A percentile compares a stretch with the other conserved stretches of the same genome.
Conservation (phyloP, 2,888 invertebrate species). For the Ornithoptera priamus region DNA sequence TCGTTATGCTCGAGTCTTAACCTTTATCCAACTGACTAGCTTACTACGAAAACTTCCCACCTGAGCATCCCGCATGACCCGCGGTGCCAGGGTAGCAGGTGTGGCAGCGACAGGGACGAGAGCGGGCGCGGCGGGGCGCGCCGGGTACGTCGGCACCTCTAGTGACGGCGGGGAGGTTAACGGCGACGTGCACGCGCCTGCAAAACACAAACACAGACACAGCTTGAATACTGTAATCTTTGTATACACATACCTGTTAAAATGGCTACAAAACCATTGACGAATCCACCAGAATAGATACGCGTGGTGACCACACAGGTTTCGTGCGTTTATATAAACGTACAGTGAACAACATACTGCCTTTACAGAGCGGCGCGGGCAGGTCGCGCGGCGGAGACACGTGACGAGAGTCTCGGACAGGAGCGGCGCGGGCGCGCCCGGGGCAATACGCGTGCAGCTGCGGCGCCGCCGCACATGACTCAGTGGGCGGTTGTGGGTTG, state of each 20-base stretch:
- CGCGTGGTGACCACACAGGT: no score
- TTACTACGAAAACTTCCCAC: neutral
- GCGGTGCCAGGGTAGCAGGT: slow-evolving; percentile 36
- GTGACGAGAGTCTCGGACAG: slow-evolving; percentile 35
- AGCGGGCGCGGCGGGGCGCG: slow-evolving; percentile 5
- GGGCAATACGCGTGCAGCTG: slow-evolving; percentile 22
- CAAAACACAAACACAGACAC: neutral
- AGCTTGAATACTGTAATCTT: no score
- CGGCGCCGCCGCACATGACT: slow-evolving; percentile 34
- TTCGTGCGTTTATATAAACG: no score
- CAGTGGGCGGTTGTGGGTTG: slow-evolving; percentile 35
- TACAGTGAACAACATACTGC: slow-evolving; percentile 34
- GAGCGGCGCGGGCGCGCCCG: slow-evolving; percentile 35
- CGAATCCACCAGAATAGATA: no score
- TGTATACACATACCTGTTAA: no score
- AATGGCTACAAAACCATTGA: no score
- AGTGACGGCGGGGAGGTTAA: slow-evolving; percentile 3
- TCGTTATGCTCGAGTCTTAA: no score
- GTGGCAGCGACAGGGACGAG: slow-evolving; percentile 5
- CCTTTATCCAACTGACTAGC: no score
- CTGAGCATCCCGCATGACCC: slow-evolving; percentile 30
- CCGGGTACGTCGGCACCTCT: neutral
- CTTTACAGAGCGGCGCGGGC: slow-evolving; percentile 40
- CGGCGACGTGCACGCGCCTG: slow-evolving; percentile 1
- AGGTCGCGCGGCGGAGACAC: slow-evolving; percentile 34